These are phyloP conservation scores for Ypsolopha scabrella DNA, from an alignment of 2,888 invertebrate genomes.

Conservation along the genomic window DNA sequence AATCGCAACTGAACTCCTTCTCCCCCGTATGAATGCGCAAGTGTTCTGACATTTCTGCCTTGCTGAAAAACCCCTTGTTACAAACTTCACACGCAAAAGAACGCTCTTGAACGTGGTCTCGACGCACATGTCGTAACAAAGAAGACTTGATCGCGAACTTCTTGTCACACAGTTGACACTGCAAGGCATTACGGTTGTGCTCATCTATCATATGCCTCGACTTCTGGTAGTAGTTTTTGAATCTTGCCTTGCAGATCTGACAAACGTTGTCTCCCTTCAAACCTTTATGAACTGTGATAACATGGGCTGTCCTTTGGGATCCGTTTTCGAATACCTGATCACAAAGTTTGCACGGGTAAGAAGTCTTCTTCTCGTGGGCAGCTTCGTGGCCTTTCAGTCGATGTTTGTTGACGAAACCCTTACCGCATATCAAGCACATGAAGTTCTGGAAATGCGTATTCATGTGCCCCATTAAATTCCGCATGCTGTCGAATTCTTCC, in stretches of 20 bases:
- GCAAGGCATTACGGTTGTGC: slow-evolving; percentile 16
- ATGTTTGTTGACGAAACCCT: background rate
- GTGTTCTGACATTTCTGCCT: slow-evolving; percentile 1
- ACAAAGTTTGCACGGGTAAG: background rate
- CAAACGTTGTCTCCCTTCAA: background rate
- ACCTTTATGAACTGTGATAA: background rate
- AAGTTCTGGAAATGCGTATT: background rate
- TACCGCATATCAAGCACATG: background rate
- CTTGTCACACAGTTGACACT: slow-evolving; percentile 20
- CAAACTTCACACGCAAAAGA: slow-evolving; percentile 6
- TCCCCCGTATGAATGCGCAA: slow-evolving; percentile 11
- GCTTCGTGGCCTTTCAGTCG: background rate
- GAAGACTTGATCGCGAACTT: slow-evolving; percentile 10
- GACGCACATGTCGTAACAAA: slow-evolving; percentile 1
- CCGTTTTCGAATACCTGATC: background rate
- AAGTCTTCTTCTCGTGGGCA: background rate
- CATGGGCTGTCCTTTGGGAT: background rate
- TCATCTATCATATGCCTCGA: slow-evolving; percentile 3
- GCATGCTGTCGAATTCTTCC: background rate
- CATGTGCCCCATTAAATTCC: background rate
- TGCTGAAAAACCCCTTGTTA: background rate
- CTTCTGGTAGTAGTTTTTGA: background rate
- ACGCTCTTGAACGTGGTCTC: slow-evolving; percentile 3
- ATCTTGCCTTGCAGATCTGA: background rate
- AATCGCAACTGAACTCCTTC: slow-evolving; percentile 18